phyloP scores from a whole-genome alignment of 2,888 invertebrate species.

The Ceriagrion tenellum region DNA sequence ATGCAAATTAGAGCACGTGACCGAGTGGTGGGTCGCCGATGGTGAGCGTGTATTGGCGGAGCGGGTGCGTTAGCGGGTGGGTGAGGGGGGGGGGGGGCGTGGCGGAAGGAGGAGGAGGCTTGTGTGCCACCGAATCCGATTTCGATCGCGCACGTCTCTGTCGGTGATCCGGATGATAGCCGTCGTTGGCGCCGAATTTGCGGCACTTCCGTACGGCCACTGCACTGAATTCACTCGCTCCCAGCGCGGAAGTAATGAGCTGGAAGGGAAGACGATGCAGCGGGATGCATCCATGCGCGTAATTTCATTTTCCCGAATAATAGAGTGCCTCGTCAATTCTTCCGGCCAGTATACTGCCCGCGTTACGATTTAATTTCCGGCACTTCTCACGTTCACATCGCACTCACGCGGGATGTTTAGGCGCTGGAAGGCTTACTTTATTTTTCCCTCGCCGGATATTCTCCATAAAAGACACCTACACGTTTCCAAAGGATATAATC shows the following conservation, averaged over 20 bases:
- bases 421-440: background rate
- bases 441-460: too few species aligned
- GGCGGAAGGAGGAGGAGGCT: background rate
- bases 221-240: background rate
- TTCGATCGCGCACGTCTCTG: background rate
- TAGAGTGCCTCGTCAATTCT: background rate
- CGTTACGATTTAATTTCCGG: background rate
- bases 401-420: background rate
- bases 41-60: background rate
- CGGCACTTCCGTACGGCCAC: background rate
- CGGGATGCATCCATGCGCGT: background rate
- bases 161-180: background rate
- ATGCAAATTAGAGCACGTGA: slow-evolving; percentile 8
- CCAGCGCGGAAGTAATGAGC: background rate
- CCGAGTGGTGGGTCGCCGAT: background rate
- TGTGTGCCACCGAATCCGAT: background rate
- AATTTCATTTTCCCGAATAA: background rate
- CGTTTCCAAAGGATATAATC: too few species aligned
- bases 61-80: background rate
- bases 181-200: background rate
- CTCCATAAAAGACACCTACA: too few species aligned
- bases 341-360: background rate
- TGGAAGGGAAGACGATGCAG: background rate
- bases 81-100: background rate
- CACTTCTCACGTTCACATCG: background rate